Conservation (phyloP, 1,140 invertebrate species). For the Eueides isabella region DNA sequence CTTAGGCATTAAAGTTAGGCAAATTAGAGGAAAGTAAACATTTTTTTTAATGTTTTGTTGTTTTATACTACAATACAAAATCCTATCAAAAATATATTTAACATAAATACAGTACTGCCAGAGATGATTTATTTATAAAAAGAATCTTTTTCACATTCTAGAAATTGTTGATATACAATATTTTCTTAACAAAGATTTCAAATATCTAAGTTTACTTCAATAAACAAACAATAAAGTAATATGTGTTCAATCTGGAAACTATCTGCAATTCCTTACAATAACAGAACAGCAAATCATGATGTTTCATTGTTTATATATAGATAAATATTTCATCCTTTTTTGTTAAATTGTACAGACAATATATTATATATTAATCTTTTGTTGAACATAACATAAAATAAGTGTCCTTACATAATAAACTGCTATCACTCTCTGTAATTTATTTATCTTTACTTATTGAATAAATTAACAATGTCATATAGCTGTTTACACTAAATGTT, state of each 20-base stretch:
- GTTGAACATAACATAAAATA: not conserved
- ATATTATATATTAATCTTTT: not conserved
- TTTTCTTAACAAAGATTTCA: too few relatives aligned
- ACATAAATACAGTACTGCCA: too few relatives aligned
- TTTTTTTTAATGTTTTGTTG: too few relatives aligned
- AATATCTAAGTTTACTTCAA: not conserved
- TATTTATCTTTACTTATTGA: slow-evolving; percentile 25
- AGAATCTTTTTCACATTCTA: not conserved
- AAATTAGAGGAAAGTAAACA: too few relatives aligned
- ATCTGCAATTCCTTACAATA: not conserved
- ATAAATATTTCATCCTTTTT: not conserved
- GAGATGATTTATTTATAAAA: not conserved
- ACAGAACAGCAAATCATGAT: not conserved
- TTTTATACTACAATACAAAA: too few relatives aligned
- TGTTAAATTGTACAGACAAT: not conserved
- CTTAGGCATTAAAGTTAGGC: too few relatives aligned
- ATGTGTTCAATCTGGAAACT: too few relatives aligned
- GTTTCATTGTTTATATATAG: not conserved
- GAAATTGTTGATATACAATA: not conserved
- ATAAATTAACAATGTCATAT: slow-evolving; percentile 32
- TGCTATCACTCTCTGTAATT: not conserved
- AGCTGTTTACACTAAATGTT: slow-evolving; percentile 26
- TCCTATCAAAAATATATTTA: too few relatives aligned
- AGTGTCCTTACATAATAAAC: not conserved
- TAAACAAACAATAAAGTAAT: not conserved